Percentiles rank a stretch among this genome's conserved stretches.
These are phyloP conservation scores for Blera fallax DNA, from an alignment of 2,888 invertebrate species.

Conservation along the genomic window DNA sequence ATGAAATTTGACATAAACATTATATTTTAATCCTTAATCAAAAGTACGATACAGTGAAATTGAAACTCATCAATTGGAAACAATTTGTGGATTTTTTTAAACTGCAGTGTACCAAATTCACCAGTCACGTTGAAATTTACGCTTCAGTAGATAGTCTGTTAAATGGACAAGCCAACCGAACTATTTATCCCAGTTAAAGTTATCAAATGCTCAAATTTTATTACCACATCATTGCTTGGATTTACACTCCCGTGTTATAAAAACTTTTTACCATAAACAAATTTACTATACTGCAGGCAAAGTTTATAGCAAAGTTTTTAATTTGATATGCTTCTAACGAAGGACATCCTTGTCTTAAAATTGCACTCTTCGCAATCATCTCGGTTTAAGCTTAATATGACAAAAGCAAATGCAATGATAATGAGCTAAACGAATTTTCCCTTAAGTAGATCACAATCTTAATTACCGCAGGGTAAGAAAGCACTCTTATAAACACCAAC, in stretches of 20 bases:
- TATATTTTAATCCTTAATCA: background rate
- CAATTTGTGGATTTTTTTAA: too few relatives aligned
- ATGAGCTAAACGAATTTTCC: constrained; percentile 25
- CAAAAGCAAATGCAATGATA: constrained; percentile 45
- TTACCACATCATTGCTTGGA: background rate
- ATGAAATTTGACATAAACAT: too few relatives aligned
- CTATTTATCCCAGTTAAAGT: background rate
- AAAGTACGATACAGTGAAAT: background rate
- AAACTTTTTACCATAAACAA: constrained; percentile 19
- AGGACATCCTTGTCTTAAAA: background rate
- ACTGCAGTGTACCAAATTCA: background rate
- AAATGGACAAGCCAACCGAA: background rate
- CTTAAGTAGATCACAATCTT: constrained; percentile 34
- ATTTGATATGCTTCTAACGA: constrained; percentile 19
- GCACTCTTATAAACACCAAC: background rate
- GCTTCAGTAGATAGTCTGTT: background rate
- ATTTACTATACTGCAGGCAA: constrained; percentile 10
- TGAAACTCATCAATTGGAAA: background rate
- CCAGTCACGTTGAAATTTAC: background rate
- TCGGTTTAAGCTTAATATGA: constrained; percentile 33
- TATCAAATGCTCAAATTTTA: background rate
- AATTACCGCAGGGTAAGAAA: constrained; percentile 23
- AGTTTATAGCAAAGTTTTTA: constrained; percentile 34
- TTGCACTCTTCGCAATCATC: constrained; percentile 28
- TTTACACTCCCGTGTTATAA: background rate